Base-by-base conservation (phyloP, 2,797 vertebrate genomes). In the Myotis vivesi region DNA sequence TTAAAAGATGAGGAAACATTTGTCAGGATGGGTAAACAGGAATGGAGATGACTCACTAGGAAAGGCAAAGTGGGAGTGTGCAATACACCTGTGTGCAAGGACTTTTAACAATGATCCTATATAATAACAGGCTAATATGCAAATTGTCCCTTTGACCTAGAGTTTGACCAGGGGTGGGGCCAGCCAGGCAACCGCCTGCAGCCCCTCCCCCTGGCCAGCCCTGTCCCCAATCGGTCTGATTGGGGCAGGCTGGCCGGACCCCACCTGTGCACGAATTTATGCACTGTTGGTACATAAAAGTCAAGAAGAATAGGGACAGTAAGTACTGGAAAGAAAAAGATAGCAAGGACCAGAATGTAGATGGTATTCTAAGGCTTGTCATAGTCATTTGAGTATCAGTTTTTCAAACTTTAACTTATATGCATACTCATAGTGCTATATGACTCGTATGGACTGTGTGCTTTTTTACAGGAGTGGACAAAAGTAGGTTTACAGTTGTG, bases 381-480 rank as follows among this genome's bases (percentile, higher is more conserved):
- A 30, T 4, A 83, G 6, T 83, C 9, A 87, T 72, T 75, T 73
- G 3, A 53, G 15, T 25, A 89, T 90, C 6, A 84, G 7, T 44
- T 91, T 91, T 92, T 79, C 53, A 2, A 85, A 73, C 38, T 92
- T 84, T 75, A 71, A 16, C 3, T 88, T 64, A 76, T 17, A 30
- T 76, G 8, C 8, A 77, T 23, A 36, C 30, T 46, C 19, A 33
- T 62, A 64, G 5, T 7, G 16, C 20, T 46, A n/a, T 64, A 46
- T 82, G 38, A 82, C 41, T 81, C 15, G 12, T 3, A 75, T 79
- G 38, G 8, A 55, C 4, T 64, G 4, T 66, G 79, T 66, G 5
- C 6, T 49, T 80, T 72, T 36, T 72, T 44, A 33, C 5, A 33
- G 20, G 5, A 9, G 49, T 53, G 20, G 20, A 11, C 49, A 76